Conservation (phyloP, 2,797 vertebrate genomes). For the Alfaro cultratus region DNA sequence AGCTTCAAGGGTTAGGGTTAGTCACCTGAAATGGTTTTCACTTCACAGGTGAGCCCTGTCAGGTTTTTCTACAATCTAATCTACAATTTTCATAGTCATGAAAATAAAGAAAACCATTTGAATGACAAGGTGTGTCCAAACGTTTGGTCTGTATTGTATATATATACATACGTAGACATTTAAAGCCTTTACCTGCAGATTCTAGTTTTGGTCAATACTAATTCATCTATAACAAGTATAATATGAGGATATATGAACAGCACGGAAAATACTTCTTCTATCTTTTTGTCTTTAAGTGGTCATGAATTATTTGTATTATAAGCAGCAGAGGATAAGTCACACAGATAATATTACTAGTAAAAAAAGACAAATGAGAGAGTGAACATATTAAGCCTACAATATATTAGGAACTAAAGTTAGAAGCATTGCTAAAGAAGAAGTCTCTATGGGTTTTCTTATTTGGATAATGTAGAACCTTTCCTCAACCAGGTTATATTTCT, state of each 20-base stretch:
- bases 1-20: too few relatives aligned
- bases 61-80: too few relatives aligned
- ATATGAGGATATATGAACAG: background rate
- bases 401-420: background rate
- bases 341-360: background rate
- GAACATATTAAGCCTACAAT: background rate
- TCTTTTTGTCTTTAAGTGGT: background rate
- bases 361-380: background rate
- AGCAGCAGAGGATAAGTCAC: background rate
- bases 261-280: background rate
- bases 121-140: too few relatives aligned
- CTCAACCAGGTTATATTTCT: background rate
- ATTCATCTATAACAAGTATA: background rate
- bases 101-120: too few relatives aligned
- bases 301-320: background rate
- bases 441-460: background rate
- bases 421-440: background rate
- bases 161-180: too few relatives aligned
- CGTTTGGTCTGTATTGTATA: too few relatives aligned
- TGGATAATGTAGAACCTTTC: background rate
- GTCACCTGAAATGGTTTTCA: too few relatives aligned
- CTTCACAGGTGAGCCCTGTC: too few relatives aligned
- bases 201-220: too few relatives aligned
- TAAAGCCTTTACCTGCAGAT: too few relatives aligned
- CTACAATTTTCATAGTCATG: too few relatives aligned